Evolutionary conservation across 2,888 invertebrate species (phyloP), one percentile per base, ranked within the genome.

Genomic region (Itoplectis maculator): DNA sequence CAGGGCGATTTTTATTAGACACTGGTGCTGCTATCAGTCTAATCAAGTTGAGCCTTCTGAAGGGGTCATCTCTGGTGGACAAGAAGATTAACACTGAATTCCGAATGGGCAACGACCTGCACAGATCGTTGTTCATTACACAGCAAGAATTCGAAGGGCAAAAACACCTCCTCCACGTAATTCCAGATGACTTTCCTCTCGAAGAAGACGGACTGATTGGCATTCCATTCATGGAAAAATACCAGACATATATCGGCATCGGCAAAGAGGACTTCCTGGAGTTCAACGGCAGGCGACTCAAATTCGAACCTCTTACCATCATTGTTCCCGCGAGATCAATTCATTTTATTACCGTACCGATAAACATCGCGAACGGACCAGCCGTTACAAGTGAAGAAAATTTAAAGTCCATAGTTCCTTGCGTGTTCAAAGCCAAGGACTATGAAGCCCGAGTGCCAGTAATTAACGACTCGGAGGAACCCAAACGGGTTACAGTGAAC

Each of bases 161-260:
- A 9, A 42, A 66, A 23, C 51, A 65, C n/a, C 42, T 54, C 2
- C 69, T 77, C 23, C 56, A 68, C 15, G 69, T 77, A 4, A n/a
- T 69, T 42, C 59, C 77, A 0, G 49, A 77, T 11, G 59, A 69
- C 18, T 66, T 69, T n/a, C 77, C 77, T 2, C 42, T 76, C 11
- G 7, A 11, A 15, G 56, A 51, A 49, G 76, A 76, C 13, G 76
- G 66, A 8, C 56, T 76, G 13, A 54, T 76, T 23, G 68, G 68
- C 1, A 76, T 68, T 1, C 54, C 23, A 6, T 76, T 66, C n/a
- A 59, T 77, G 54, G 20, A 68, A 11, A 15, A 69, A 47, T 56
- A 77, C 18, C 42, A 69, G 37, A 63, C 63, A 1, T n/a, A 18
- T 29, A 56, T 70, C n/a, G 70, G 70, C 3, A 70, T 70, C n/a